Conservation (phyloP, 2,113 vertebrate species). For the Stigmatopora argus region DNA sequence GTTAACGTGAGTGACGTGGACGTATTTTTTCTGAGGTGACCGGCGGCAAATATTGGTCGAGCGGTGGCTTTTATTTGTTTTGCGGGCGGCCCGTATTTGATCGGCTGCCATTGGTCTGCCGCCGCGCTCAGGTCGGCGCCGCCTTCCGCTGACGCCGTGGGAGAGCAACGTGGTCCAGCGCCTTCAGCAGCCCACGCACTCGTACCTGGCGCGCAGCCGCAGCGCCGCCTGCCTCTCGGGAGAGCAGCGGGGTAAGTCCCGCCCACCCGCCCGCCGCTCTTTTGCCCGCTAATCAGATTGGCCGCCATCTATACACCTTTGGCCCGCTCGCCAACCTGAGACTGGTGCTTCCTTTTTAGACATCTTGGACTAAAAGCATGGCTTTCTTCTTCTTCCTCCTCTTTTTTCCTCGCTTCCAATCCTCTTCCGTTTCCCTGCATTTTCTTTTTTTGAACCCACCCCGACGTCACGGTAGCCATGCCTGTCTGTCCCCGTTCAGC, state of each 20-base stretch:
- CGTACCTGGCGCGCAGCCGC: constrained; percentile 93
- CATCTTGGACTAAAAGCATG: not conserved
- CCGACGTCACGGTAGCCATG: constrained; percentile 78
- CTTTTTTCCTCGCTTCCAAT: not conserved
- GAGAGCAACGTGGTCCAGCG: constrained; percentile 90
- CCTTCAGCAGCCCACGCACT: constrained; percentile 93
- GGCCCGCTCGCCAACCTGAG: too few relatives aligned
- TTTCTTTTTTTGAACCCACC: constrained; percentile 50
- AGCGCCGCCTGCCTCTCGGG: constrained; percentile 88
- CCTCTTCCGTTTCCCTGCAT: not conserved
- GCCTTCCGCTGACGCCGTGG: constrained; percentile 86
- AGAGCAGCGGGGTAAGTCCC: constrained; percentile 80
- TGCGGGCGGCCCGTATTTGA: too few relatives aligned
- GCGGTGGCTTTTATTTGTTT: too few relatives aligned
- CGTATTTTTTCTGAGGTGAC: too few relatives aligned
- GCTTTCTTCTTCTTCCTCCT: constrained; percentile 14
- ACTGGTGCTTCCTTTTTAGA: too few relatives aligned
- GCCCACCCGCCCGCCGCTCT: not conserved
- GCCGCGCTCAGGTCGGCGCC: constrained; percentile 72
- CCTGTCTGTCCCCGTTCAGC: constrained; percentile 99
- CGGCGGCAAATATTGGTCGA: too few relatives aligned
- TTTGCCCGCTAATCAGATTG: constrained; percentile 50
- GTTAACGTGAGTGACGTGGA: too few relatives aligned
- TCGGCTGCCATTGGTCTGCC: not conserved
- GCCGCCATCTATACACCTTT: constrained; percentile 13